Base-by-base conservation (phyloP, 2,113 vertebrate genomes). In the Nannospalax galili region DNA sequence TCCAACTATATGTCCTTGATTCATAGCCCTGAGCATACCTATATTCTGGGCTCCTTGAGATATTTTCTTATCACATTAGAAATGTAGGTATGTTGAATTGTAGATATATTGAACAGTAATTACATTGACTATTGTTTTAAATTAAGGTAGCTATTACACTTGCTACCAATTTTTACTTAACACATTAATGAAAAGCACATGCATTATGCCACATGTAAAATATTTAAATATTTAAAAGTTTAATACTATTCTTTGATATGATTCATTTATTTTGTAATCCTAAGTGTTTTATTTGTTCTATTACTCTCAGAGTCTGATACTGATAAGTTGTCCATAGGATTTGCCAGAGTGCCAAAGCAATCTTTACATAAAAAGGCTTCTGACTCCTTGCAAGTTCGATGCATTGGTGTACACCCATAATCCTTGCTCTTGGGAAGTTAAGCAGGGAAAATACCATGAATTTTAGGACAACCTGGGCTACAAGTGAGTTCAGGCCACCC, bases 51-150 rank as follows among this genome's bases (percentile, higher is more conserved):
- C 40, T 79, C 52, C 28, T n/a, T 4, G 22, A 69, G 17, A 7
- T 65, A 60, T 94, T 80, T 93, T 87, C 84, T 94, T 77, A 62
- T 75, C n/a, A 86, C 14, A 86, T 17, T 92, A 62, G 78, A 91
- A 35, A 90, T 69, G 10, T n/a, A 75, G 20, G 67, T 70, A 88
- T 86, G 70, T 85, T 82, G 40, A 96, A 52, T 52, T 52, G 48
- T 11, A 52, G 48, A 52, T 52, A 52, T 7, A 52, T 6, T 52
- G 48, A 81, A 74, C 81, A 95, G 92, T 48, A 88, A 65, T 42
- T 82, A 64, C 42, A 92, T 20, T 84, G 30, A 84, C n/a, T 48
- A 84, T 15, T 60, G 65, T 85, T 85, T 94, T 52, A 93, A 73
- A 84, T 56, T 52, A 82, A 52, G 45, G 42, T 80, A 89, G 60